Percentiles rank a stretch among this genome's conserved stretches.
Conservation (phyloP, 2,113 vertebrate species). For the Mesocricetus auratus region DNA sequence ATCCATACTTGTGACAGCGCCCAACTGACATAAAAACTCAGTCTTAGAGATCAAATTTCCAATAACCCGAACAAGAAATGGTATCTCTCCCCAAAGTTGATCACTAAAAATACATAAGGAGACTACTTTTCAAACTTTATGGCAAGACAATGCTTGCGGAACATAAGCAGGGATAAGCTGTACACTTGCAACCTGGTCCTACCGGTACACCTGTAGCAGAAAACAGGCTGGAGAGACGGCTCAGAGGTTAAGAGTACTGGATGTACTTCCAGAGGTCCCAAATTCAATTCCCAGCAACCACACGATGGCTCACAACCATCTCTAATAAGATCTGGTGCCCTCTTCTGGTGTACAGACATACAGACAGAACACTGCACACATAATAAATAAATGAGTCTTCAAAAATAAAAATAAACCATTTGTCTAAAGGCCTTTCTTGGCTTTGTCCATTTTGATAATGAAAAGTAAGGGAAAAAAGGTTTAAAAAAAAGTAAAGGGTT, state of each 20-base stretch:
- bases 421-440: not conserved
- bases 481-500: not conserved
- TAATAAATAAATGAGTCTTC: too few relatives aligned
- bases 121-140: conserved; percentile 40
- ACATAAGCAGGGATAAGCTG: not conserved
- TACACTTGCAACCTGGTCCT: not conserved
- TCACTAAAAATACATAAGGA: not conserved
- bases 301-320: too few relatives aligned
- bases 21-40: not conserved
- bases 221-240: not conserved
- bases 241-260: too few relatives aligned
- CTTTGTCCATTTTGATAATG: not conserved
- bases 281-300: too few relatives aligned
- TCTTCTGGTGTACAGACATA: too few relatives aligned
- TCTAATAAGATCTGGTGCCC: too few relatives aligned
- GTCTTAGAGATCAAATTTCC: not conserved
- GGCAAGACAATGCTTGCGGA: not conserved
- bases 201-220: not conserved
- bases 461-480: conserved; percentile 17
- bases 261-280: too few relatives aligned
- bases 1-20: not conserved
- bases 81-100: not conserved
- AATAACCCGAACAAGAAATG: not conserved
- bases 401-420: not conserved
- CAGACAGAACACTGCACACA: too few relatives aligned